Percentiles rank a stretch among this genome's conserved stretches.
Evolutionary conservation across 35 echinoderm and acorn worm genomes (phyloP).

Genomic region (Apostichopus californicus): DNA sequence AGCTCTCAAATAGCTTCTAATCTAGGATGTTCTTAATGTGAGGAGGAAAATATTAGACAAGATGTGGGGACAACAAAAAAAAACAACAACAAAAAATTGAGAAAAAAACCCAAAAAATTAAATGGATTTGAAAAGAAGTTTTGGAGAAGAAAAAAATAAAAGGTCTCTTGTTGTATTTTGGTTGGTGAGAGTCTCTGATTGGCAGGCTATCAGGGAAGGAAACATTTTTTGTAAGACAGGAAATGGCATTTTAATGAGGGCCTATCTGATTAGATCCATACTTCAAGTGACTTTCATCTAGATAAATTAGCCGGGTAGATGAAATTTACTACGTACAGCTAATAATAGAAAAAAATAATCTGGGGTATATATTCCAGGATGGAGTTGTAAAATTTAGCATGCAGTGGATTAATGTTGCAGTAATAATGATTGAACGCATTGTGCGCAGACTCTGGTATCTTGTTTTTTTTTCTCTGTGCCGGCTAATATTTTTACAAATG

Average conservation of each 20-base stretch:
- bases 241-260: neutral
- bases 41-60: neutral
- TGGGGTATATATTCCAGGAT: too few relatives aligned
- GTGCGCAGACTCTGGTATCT: too few relatives aligned
- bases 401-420: too few relatives aligned
- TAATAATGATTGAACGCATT: too few relatives aligned
- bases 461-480: too few relatives aligned
- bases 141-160: too few relatives aligned
- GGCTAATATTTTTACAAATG: too few relatives aligned
- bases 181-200: slow-evolving; percentile 21
- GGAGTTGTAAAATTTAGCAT: too few relatives aligned
- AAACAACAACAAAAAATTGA: neutral
- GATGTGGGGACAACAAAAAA: slow-evolving; percentile 12
- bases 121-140: too few relatives aligned
- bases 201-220: neutral
- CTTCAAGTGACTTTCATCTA: neutral
- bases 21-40: slow-evolving; percentile 27
- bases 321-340: too few relatives aligned
- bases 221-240: neutral
- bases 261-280: neutral
- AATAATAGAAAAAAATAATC: too few relatives aligned
- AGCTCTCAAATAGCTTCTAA: neutral
- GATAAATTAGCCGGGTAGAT: neutral
- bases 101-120: neutral
- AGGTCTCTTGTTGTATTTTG: neutral